A percentile compares a stretch with the other conserved stretches of the same genome.
These are phyloP conservation scores for Pseudolaguvia tuberculata DNA, from an alignment of 2,113 vertebrate species.

Conservation along the genomic window DNA sequence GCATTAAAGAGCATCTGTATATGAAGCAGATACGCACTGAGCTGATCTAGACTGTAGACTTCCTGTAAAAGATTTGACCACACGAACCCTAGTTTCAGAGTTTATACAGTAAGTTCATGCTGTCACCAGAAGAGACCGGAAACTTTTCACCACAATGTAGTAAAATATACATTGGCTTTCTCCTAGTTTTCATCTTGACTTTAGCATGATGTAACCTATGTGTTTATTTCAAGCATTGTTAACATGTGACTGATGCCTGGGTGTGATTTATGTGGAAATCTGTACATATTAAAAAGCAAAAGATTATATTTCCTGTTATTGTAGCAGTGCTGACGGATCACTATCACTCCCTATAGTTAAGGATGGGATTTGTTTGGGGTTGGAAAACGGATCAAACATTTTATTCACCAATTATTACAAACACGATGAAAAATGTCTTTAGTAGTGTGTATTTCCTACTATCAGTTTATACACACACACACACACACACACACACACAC, in stretches of 20 bases:
- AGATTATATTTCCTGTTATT: slow-evolving; percentile 23
- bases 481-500: too few species aligned
- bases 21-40: slow-evolving; percentile 45
- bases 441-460: slow-evolving; percentile 39
- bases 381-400: slow-evolving; percentile 51
- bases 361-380: slow-evolving; percentile 53
- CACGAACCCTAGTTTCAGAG: slow-evolving; percentile 1
- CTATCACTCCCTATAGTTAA: slow-evolving; percentile 52
- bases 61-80: background rate
- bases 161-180: slow-evolving; percentile 5
- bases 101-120: slow-evolving; percentile 11
- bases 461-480: background rate
- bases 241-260: slow-evolving; percentile 7
- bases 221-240: background rate
- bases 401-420: slow-evolving; percentile 18
- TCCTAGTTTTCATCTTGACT: slow-evolving; percentile 20
- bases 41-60: slow-evolving; percentile 9
- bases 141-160: background rate
- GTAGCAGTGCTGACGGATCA: slow-evolving; percentile 31
- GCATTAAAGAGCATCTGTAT: slow-evolving; percentile 32
- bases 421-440: slow-evolving; percentile 18
- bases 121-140: slow-evolving; percentile 16
- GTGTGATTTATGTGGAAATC: slow-evolving; percentile 1
- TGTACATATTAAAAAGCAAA: slow-evolving; percentile 23
- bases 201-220: slow-evolving; percentile 9